Evolutionary conservation across 2,888 invertebrate genomes (phyloP), one percentile per base, ranked within the genome.

Genomic region (Nowickia ferox): DNA sequence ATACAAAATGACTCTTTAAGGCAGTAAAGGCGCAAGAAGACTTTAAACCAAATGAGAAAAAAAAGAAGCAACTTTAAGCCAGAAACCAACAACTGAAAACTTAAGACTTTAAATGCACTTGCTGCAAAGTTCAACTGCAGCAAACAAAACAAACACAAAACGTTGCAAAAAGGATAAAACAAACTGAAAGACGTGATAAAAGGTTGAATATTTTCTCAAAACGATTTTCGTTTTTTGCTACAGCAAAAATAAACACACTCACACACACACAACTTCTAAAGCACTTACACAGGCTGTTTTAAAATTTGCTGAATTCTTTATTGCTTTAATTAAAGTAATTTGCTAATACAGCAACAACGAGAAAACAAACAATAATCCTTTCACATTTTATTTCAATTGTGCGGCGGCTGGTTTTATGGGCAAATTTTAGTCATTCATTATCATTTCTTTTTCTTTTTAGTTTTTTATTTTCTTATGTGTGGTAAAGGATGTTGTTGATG

Each of bases 81-180:
- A 30, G 44, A 63, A 78, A 38, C 42, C 51, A 61, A 42, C 53
- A 63, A 75, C 59, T 53, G 19, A 22, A 30, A 53, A 61, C 59
- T 59, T 42, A 75, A 66, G 55, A 19, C 13, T 42, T 63, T 57
- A 79, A 80, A 75, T 76, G 76, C 86, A 83, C 86, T 86, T 86
- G 75, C 59, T 66, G 55, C 11, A 66, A 72, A 79, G 74, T 79
- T 84, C 57, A 66, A 68, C 66, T 65, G 53, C 46, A 59, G 46
- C 65, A 66, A 51, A 65, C 59, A 46, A 68, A 65, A 55, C 22
- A 51, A 11, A 42, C 15, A 13, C 22, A 9, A 44, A 55, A 55
- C 2, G 5, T 38, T 55, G 30, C 46, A 71, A 44, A 30, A 63
- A 55, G 71, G 79, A 79, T 65, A 38, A 63, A 63, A 71, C n/a